phyloP scores from a whole-genome alignment of 92 coral and sea anemone genomes.

The Epizoanthus illoricatus region DNA sequence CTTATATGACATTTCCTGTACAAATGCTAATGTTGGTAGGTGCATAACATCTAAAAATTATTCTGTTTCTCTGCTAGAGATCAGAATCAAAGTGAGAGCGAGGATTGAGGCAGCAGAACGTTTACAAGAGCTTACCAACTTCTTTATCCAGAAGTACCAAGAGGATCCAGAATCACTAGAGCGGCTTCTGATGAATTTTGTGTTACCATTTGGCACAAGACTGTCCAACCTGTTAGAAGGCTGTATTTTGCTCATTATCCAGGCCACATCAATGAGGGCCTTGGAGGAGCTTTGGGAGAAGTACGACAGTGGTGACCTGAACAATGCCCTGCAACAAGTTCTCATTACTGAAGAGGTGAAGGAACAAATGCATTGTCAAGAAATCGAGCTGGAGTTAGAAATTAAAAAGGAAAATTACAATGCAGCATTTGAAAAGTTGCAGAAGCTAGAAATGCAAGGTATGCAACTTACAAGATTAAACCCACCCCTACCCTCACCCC shows the following conservation, averaged over 20 bases:
- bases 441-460: not conserved
- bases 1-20: too few species aligned
- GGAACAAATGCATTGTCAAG: not conserved
- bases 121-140: not conserved
- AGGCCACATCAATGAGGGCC: slow-evolving; percentile 13
- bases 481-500: too few species aligned
- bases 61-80: not conserved
- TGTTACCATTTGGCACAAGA: slow-evolving; percentile 4
- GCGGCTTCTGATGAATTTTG: not conserved
- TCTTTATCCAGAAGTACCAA: not conserved
- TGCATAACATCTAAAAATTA: too few species aligned
- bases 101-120: not conserved
- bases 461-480: too few species aligned
- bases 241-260: slow-evolving; percentile 2
- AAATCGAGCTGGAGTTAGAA: not conserved
- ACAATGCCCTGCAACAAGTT: not conserved
- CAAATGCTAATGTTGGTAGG: too few species aligned
- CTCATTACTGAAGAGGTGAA: slow-evolving; percentile 18
- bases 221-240: not conserved
- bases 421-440: not conserved
- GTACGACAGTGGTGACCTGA: slow-evolving; percentile 10
- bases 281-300: slow-evolving; percentile 20
- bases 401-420: not conserved
- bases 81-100: not conserved
- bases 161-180: not conserved